Conservation (phyloP, 2,797 vertebrate species). For the Onychomys leucogaster region DNA sequence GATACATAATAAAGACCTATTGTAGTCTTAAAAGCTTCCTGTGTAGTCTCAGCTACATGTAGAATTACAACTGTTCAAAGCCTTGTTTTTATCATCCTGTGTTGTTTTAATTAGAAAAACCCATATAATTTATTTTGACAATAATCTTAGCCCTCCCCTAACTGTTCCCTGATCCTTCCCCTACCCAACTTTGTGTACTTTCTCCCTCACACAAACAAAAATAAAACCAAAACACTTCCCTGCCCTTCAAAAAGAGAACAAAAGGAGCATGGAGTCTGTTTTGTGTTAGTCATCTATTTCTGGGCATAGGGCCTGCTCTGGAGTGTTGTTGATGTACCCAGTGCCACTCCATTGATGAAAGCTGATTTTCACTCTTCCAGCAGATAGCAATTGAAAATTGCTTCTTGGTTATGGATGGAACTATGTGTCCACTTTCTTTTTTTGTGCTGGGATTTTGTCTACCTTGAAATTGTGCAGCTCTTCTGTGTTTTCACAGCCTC, state of each 20-base stretch:
- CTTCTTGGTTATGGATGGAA: not conserved
- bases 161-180: no score
- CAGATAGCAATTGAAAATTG: not conserved
- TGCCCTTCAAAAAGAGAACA: not conserved
- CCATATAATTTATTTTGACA: not conserved
- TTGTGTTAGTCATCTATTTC: not conserved
- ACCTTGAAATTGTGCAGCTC: not conserved
- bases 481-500: not conserved
- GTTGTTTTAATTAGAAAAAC: not conserved
- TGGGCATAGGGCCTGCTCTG: not conserved
- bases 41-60: not conserved
- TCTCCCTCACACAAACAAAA: not conserved
- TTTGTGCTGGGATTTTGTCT: not conserved
- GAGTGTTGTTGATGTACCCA: not conserved
- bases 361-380: not conserved
- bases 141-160: no score
- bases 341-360: not conserved
- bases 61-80: not conserved
- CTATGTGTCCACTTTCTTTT: not conserved
- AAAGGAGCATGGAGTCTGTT: not conserved
- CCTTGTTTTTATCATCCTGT: not conserved
- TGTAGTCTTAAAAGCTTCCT: not conserved
- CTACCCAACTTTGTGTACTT: not conserved
- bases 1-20: not conserved
- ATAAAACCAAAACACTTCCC: not conserved